A percentile compares a stretch with the other conserved stretches of the same genome.
Evolutionary conservation across 2,888 invertebrate genomes (phyloP).

Genomic region (Diadegma fenestrale): DNA sequence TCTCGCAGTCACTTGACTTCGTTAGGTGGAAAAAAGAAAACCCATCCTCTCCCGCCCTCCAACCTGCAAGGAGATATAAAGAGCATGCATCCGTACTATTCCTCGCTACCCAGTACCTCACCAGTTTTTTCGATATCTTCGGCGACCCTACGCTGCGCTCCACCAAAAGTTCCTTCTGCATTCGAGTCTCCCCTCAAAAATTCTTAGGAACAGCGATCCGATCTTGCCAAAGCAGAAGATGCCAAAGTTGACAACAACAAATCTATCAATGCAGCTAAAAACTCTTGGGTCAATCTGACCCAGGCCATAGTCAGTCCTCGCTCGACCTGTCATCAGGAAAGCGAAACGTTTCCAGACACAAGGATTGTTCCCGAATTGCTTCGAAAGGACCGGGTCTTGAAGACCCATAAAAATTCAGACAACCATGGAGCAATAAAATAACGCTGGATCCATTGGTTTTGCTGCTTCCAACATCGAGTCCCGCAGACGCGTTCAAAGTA

Average conservation of each 20-base stretch:
- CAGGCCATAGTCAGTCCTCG: too few relatives aligned
- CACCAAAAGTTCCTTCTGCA: background rate
- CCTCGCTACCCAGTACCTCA: conserved; percentile 2
- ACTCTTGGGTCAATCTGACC: background rate
- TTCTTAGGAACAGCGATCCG: background rate
- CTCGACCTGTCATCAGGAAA: too few relatives aligned
- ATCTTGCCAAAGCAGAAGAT: background rate
- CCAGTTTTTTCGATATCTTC: background rate
- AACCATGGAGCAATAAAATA: background rate
- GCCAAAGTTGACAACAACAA: background rate
- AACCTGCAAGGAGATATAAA: conserved; percentile 58
- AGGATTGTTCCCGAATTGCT: too few relatives aligned
- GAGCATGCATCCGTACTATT: conserved; percentile 62
- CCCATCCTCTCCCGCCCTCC: background rate
- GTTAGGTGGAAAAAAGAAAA: conserved; percentile 69
- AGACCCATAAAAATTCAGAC: background rate
- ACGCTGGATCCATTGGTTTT: background rate
- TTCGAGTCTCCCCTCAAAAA: background rate
- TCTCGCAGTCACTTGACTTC: conserved; percentile 76
- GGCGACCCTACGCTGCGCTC: background rate
- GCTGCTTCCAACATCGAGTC: background rate
- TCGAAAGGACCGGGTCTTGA: background rate
- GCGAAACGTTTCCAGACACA: too few relatives aligned
- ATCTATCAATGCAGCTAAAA: background rate
- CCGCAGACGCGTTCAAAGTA: background rate